Conservation (phyloP, 2,113 vertebrate species). For the Polypterus bichir region DNA sequence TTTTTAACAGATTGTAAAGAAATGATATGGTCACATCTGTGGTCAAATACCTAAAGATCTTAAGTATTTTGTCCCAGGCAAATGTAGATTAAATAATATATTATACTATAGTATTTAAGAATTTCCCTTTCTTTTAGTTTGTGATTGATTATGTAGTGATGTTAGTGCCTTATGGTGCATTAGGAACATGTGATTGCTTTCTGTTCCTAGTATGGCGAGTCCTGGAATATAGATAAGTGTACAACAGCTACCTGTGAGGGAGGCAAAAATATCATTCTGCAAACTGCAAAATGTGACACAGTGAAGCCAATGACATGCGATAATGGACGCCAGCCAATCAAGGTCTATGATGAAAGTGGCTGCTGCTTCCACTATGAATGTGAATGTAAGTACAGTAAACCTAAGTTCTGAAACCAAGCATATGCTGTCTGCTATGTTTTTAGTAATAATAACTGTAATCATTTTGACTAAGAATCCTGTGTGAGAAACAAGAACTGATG, state of each 20-base stretch:
- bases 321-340: slow-evolving; percentile 48
- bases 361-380: slow-evolving; percentile 72
- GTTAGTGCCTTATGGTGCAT: too few relatives aligned
- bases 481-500: too few relatives aligned
- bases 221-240: slow-evolving; percentile 54
- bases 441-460: not conserved
- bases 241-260: slow-evolving; percentile 53
- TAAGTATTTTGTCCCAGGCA: too few relatives aligned
- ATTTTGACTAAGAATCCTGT: not conserved
- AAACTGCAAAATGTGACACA: slow-evolving; percentile 30
- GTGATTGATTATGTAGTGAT: too few relatives aligned
- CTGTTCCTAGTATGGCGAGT: slow-evolving; percentile 52
- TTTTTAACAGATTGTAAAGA: too few relatives aligned
- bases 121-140: too few relatives aligned
- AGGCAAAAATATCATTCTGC: slow-evolving; percentile 31
- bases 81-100: too few relatives aligned
- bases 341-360: slow-evolving; percentile 40
- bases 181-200: not conserved
- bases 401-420: not conserved
- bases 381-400: slow-evolving; percentile 59
- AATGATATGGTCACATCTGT: too few relatives aligned
- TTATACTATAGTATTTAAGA: too few relatives aligned
- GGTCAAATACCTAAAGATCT: too few relatives aligned
- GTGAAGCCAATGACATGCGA: slow-evolving; percentile 38
- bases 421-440: not conserved